Evolutionary conservation across 2,888 invertebrate species (phyloP).

Genomic region (Strigamia crassipes): DNA sequence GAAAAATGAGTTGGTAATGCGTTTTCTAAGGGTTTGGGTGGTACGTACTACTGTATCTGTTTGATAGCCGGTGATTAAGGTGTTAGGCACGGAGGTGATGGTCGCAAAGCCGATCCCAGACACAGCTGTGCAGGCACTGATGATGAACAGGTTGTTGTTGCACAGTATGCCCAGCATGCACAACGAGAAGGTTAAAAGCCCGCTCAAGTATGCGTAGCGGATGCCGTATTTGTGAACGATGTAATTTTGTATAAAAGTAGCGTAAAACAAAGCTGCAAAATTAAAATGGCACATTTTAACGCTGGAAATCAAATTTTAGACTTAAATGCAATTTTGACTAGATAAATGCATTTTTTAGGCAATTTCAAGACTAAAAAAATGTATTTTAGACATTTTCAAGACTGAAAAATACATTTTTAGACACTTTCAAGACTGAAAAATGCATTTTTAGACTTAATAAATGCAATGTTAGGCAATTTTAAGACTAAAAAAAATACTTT

Average conservation of each 20-base stretch:
- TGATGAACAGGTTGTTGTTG: slow-evolving; percentile 52
- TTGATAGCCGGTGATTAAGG: slow-evolving; percentile 55
- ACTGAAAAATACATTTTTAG: too few relatives aligned
- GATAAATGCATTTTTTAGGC: too few relatives aligned
- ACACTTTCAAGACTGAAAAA: too few relatives aligned
- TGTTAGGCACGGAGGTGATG: slow-evolving; percentile 55
- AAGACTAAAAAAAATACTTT: too few relatives aligned
- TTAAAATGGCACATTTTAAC: slow-evolving; percentile 7
- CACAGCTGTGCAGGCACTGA: slow-evolving; percentile 54
- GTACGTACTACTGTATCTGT: slow-evolving; percentile 53
- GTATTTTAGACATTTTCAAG: too few relatives aligned
- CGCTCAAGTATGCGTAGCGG: slow-evolving; percentile 54
- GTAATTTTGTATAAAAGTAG: slow-evolving; percentile 54
- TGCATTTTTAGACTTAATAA: too few relatives aligned
- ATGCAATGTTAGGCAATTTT: too few relatives aligned
- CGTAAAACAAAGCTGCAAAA: slow-evolving; percentile 54
- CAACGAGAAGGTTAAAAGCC: slow-evolving; percentile 54
- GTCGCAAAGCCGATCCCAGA: slow-evolving; percentile 56
- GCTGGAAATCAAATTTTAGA: too few relatives aligned
- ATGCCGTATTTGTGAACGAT: slow-evolving; percentile 53
- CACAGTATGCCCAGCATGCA: slow-evolving; percentile 54
- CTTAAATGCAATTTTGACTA: too few relatives aligned
- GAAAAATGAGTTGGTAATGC: background rate
- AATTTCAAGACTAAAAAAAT: too few relatives aligned
- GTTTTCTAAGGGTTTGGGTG: background rate